Evolutionary conservation across 2,888 invertebrate species (phyloP).

Genomic region (Cylloceria caligata): DNA sequence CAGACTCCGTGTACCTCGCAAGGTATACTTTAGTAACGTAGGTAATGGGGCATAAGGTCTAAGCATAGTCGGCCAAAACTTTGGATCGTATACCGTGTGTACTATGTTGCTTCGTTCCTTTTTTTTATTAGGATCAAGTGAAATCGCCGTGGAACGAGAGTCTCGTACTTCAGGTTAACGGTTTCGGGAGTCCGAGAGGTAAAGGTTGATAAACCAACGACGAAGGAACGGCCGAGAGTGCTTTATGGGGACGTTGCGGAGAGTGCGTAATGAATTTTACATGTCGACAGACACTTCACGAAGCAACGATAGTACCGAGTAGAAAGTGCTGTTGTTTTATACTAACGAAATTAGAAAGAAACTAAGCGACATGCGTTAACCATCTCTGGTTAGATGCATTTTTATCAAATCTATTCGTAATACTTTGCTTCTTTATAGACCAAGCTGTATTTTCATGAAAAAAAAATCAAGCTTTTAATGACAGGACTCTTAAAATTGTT

Average conservation of each 20-base stretch:
- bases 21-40: not conserved
- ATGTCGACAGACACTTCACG: constrained; percentile 23
- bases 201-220: constrained; percentile 10
- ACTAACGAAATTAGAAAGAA: not conserved
- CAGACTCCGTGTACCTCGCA: constrained; percentile 2
- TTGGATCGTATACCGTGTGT: constrained; percentile 31
- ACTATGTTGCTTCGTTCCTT: constrained; percentile 4
- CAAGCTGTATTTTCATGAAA: too few species aligned
- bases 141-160: constrained; percentile 35
- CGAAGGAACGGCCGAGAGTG: constrained; percentile 6
- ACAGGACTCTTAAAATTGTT: too few species aligned
- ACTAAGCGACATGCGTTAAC: constrained; percentile 10
- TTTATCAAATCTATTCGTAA: not conserved
- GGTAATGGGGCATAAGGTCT: constrained; percentile 5
- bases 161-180: constrained; percentile 37
- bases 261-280: constrained; percentile 45
- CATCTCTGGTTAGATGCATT: not conserved
- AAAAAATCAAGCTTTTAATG: too few species aligned
- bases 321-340: not conserved
- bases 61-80: constrained; percentile 46
- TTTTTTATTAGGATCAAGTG: constrained; percentile 54
- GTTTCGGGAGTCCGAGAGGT: constrained; percentile 24
- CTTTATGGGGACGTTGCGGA: constrained; percentile 9
- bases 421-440: too few species aligned
- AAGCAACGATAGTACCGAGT: not conserved